These are phyloP conservation scores for Caenorhabditis afra DNA, from an alignment of 2,888 invertebrate genomes.

Conservation along the genomic window DNA sequence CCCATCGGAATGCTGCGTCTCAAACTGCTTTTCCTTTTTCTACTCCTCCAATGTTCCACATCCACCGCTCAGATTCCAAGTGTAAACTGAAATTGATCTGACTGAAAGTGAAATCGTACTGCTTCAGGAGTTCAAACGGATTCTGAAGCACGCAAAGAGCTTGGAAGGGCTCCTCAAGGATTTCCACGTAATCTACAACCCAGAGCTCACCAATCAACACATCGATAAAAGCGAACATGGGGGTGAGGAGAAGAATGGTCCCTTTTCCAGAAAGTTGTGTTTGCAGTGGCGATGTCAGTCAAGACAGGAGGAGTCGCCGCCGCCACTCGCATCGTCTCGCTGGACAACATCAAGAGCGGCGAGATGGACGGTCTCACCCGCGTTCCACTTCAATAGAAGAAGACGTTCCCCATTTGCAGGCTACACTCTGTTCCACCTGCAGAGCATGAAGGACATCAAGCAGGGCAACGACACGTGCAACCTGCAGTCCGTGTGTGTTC, in stretches of 20 bases:
- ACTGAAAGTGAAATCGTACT: too few species aligned
- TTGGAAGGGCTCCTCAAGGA: constrained; percentile 44
- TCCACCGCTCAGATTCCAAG: too few species aligned
- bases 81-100: too few species aligned
- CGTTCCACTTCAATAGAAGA: neutral
- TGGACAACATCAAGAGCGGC: constrained; percentile 22
- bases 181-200: constrained; percentile 61
- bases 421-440: constrained; percentile 32
- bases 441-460: constrained; percentile 41
- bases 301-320: constrained; percentile 5
- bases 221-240: constrained; percentile 38
- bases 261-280: neutral
- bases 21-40: too few species aligned
- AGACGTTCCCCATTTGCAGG: constrained; percentile 2
- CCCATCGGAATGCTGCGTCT: too few species aligned
- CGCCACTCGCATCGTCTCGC: constrained; percentile 21
- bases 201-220: constrained; percentile 57
- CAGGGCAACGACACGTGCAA: constrained; percentile 69
- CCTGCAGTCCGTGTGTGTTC: constrained; percentile 65
- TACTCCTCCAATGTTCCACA: too few species aligned
- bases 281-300: constrained; percentile 13
- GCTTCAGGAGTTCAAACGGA: constrained; percentile 46
- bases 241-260: neutral
- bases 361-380: constrained; percentile 49
- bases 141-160: constrained; percentile 53